phyloP scores from a whole-genome alignment of 2,888 invertebrate species.

The Arctia plantaginis region DNA sequence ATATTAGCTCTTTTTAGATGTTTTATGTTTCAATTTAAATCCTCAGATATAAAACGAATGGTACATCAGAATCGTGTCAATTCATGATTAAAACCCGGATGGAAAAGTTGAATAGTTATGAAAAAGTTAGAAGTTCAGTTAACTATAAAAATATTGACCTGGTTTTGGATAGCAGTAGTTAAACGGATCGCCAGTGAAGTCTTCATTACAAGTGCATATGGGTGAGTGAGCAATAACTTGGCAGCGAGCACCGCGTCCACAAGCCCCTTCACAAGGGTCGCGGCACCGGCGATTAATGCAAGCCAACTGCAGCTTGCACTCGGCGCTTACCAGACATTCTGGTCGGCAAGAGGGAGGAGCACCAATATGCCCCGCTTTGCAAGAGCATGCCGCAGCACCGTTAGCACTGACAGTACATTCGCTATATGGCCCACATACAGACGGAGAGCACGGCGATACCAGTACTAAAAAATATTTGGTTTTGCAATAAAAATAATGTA shows the following conservation, averaged over 20 bases:
- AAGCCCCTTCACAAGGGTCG: constrained; percentile 91
- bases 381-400: constrained; percentile 89
- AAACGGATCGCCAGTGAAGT: constrained; percentile 91
- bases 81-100: background rate
- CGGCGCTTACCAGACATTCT: constrained; percentile 91
- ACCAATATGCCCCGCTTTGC: constrained; percentile 90
- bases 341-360: constrained; percentile 91
- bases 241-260: constrained; percentile 90
- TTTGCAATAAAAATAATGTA: background rate
- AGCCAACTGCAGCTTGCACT: constrained; percentile 89
- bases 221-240: constrained; percentile 91
- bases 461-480: constrained; percentile 39
- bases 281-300: constrained; percentile 90
- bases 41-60: background rate
- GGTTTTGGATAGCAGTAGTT: constrained; percentile 87
- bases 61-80: background rate
- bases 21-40: background rate
- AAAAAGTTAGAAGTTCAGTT: background rate
- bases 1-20: background rate
- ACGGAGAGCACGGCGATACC: constrained; percentile 88
- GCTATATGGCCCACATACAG: constrained; percentile 92
- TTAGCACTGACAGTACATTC: constrained; percentile 84
- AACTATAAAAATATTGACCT: constrained; percentile 69
- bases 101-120: background rate
- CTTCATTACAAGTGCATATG: constrained; percentile 90